phyloP scores from a whole-genome alignment of 2,113 vertebrate species.

The Coptodon rendalli region DNA sequence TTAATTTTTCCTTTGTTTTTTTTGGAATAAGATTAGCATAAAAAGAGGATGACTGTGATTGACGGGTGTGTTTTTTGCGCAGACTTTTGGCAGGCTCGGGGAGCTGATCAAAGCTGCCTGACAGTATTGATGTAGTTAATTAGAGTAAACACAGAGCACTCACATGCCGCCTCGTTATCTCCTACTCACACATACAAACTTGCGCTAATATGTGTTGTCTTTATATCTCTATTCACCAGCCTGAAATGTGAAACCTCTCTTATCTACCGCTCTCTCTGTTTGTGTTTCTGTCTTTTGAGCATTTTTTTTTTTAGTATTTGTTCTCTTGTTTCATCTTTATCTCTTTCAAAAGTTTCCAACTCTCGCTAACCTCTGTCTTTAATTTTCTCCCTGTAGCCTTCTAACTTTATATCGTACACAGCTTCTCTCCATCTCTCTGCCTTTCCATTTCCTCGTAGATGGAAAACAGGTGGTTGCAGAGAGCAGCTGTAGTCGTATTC shows the following conservation, averaged over 20 bases:
- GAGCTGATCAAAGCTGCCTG: slow-evolving; percentile 55
- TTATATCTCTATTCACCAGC: slow-evolving; percentile 30
- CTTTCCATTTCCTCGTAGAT: background rate
- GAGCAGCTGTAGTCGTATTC: background rate
- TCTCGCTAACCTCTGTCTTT: background rate
- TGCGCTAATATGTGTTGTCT: slow-evolving; percentile 15
- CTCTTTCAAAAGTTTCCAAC: background rate
- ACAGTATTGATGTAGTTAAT: slow-evolving; percentile 65
- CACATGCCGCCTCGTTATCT: slow-evolving; percentile 40
- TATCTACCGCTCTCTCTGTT: slow-evolving; percentile 3
- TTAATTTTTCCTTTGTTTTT: background rate
- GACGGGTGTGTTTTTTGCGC: slow-evolving; percentile 41
- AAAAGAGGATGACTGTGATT: slow-evolving; percentile 32
- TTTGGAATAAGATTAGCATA: slow-evolving; percentile 8
- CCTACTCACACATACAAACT: slow-evolving; percentile 5
- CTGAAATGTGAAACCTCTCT: slow-evolving; percentile 30
- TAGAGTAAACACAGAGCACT: slow-evolving; percentile 56
- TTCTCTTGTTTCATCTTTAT: background rate
- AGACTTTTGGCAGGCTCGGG: slow-evolving; percentile 25
- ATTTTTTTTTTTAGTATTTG: background rate
- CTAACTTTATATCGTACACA: background rate
- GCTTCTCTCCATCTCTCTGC: background rate
- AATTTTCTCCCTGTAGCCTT: background rate
- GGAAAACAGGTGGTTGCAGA: slow-evolving; percentile 23
- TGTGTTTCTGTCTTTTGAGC: background rate